Evolutionary conservation across 2,888 invertebrate species (phyloP).

Genomic region (Temnothorax unifasciatus): DNA sequence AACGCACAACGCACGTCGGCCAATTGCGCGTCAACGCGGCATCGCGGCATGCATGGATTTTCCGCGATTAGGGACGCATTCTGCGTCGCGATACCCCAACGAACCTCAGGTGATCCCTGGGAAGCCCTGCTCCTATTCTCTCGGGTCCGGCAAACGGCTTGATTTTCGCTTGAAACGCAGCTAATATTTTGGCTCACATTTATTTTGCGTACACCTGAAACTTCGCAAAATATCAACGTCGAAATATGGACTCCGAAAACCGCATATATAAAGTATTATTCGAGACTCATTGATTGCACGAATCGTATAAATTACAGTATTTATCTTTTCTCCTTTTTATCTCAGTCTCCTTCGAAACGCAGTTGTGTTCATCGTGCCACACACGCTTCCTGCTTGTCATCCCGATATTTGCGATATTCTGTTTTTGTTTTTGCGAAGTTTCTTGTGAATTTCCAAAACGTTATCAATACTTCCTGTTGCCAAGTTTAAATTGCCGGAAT

Average conservation of each 20-base stretch:
- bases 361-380: neutral
- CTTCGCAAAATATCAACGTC: neutral
- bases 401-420: neutral
- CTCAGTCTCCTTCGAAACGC: neutral
- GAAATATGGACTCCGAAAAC: neutral
- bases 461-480: neutral
- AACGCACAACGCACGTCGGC: neutral
- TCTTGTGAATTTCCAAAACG: neutral
- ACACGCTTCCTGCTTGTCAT: neutral
- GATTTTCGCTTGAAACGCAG: neutral
- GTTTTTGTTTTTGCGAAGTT: neutral
- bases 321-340: neutral
- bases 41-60: slow-evolving; percentile 29
- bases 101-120: neutral
- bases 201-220: neutral
- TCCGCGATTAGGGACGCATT: slow-evolving; percentile 29
- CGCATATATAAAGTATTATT: neutral
- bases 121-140: no score
- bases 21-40: slow-evolving; percentile 46
- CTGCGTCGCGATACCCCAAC: neutral
- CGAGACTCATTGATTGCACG: neutral
- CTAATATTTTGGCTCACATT: neutral
- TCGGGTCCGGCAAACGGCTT: neutral
- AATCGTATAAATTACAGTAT: neutral
- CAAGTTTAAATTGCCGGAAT: neutral